Base-by-base conservation (phyloP, 1,140 invertebrate species). In the Leptopilina boulardi region DNA sequence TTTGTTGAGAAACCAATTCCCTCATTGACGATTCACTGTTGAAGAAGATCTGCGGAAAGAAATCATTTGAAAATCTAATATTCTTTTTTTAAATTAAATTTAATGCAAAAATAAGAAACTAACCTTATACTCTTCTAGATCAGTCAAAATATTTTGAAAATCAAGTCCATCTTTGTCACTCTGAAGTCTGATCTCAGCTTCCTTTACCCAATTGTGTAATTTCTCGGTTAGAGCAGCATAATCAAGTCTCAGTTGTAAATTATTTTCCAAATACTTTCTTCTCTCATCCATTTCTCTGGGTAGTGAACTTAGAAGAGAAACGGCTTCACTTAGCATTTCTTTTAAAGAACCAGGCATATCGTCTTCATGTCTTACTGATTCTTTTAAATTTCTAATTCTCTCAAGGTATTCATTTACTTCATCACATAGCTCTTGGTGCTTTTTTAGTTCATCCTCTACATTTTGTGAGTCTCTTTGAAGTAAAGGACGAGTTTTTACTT, bases 101-200 rank as follows among this genome's bases (percentile, higher is more conserved):
- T 42, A 73, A 66, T 44, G 0, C 19, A 10, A 11, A 19, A 19
- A 18, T 2, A 10, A 21, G 10, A 2, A 9, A 77, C 79, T 84
- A 86, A 94, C 93, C 86, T 96, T 96, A 84, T 97, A 96, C 82
- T 98, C 95, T 86, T 97, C 95, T 11, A 98, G 91, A 84, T 97
- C 96, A 9, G 93, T 92, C 23, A 95, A 91, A 5, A 98, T 94
- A 81, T 96, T 97, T 82, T 96, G 95, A 87, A 97, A 98, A 87
- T 98, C 96, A 23, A 97, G 94, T 47, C 96, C 97, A 79, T 95
- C 94, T 84, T 96, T 95, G 76, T 95, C 94, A 80, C 94, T 94
- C 78, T 95, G 93, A 8, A 98, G 86, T 23, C 95, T 92, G 71
- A 95, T 93, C 79, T 96, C 94, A 3, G 97, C 97, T 83, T 97